Base-by-base conservation (phyloP, 2,888 invertebrate species). In the Malthinus flaveolus region DNA sequence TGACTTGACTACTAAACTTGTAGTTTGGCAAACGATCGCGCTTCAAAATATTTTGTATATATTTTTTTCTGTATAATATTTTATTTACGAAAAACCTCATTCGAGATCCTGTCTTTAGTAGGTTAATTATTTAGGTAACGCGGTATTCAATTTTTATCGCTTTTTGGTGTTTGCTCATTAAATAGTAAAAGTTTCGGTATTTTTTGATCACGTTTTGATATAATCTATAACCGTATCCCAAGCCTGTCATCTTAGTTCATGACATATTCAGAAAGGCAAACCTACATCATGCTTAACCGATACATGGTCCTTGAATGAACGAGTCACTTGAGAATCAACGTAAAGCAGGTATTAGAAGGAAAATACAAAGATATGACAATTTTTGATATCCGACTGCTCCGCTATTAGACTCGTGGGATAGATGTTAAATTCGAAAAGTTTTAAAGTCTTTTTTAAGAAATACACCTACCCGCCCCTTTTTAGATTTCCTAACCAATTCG, bases 261-360 rank as follows among this genome's bases (percentile, higher is more conserved):
- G 73, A 72, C 71, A 73, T 73, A 75, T 75, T 75, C 73, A 75
- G 71, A 69, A 66, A 68, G 67, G 67, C 66, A 63, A 68, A 71
- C 71, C 70, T 69, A 71, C 66, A 70, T 73, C 73, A 71, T 66
- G 60, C 62, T 60, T 55, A 61, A 57, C 61, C 62, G 60, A 59
- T 60, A 64, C 66, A 64, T 61, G 57, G 64, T 64, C 63, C 58
- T 63, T 54, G 58, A 51, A 59, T 49, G 61, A 62, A 61, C 58
- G 52, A 62, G 50, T 55, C 65, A 53, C 49, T 48, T 47, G 64
- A 61, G 62, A 62, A 51, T 54, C 32, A 34, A 54, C 49, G 35
- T 49, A 57, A 23, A 54, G 54, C 57, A 61, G 61, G 57, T 61
- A 61, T 61, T 54, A 57, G 57, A 57, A 49, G 61, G 33, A 50